A percentile compares a stretch with the other conserved stretches of the same genome.
Evolutionary conservation across 2,888 invertebrate genomes (phyloP).

Genomic region (Petrolisthes manimaculis): DNA sequence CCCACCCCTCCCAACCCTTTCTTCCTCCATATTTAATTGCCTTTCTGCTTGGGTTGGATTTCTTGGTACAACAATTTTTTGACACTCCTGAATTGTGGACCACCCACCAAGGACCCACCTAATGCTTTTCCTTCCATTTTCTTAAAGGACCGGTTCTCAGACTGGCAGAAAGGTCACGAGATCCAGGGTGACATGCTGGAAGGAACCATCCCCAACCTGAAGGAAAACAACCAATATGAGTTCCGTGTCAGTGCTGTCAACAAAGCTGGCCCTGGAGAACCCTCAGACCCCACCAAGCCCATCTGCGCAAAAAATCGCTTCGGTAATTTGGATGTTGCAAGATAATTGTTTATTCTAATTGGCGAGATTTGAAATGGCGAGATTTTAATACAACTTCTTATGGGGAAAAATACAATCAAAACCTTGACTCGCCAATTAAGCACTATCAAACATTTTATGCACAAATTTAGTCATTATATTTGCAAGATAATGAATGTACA

Average conservation of each 20-base stretch:
- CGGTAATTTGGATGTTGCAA: constrained; percentile 72
- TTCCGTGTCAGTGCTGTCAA: constrained; percentile 94
- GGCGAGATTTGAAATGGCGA: no score
- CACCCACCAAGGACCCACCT: no score
- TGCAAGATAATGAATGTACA: no score
- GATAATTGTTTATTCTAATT: no score
- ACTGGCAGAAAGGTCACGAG: constrained; percentile 88
- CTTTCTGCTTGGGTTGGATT: no score
- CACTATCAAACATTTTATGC: no score
- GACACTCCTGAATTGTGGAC: no score
- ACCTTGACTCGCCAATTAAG: no score
- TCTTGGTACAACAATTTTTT: no score
- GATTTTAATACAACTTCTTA: no score
- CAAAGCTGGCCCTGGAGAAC: constrained; percentile 94
- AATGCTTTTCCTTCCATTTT: neutral
- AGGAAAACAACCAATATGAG: constrained; percentile 93
- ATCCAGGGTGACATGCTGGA: constrained; percentile 83
- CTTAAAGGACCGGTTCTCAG: constrained; percentile 88
- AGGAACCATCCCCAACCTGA: constrained; percentile 86
- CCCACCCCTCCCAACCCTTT: neutral
- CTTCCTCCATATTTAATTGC: neutral
- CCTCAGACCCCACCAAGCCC: constrained; percentile 91
- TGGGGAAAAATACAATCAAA: no score
- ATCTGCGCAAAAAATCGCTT: constrained; percentile 95
- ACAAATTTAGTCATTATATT: no score